phyloP scores from a whole-genome alignment of 2,797 vertebrate species.

The Heterohyrax brucei region DNA sequence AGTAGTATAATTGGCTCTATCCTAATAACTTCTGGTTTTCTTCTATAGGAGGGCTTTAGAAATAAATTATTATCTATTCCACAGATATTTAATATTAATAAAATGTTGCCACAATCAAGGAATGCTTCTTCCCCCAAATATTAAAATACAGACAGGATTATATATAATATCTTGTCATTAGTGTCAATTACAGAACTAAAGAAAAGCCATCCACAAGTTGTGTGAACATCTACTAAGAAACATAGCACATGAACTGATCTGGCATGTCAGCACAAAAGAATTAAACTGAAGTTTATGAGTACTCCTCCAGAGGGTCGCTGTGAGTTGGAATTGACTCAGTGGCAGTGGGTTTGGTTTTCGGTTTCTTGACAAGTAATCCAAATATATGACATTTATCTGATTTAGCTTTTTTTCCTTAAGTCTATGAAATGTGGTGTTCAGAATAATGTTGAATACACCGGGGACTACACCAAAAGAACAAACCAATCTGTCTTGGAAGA shows the following conservation, averaged over 20 bases:
- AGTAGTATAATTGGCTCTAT: background rate
- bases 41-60: background rate
- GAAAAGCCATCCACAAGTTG: background rate
- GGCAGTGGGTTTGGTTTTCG: too few relatives aligned
- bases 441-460: too few relatives aligned
- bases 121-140: background rate
- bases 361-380: too few relatives aligned
- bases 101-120: background rate
- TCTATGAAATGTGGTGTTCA: background rate
- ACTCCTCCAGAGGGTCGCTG: background rate
- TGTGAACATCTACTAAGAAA: background rate
- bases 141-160: slow-evolving; percentile 22
- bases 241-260: background rate
- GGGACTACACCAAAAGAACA: too few relatives aligned
- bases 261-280: background rate
- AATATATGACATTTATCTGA: background rate
- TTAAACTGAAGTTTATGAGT: slow-evolving; percentile 33
- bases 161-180: background rate
- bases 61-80: background rate
- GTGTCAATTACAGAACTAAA: background rate
- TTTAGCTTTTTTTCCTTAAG: background rate
- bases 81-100: slow-evolving; percentile 14
- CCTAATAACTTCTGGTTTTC: slow-evolving; percentile 31
- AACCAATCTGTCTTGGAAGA: too few relatives aligned
- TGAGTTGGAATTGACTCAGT: too few relatives aligned